phyloP scores from a whole-genome alignment of 2,113 vertebrate species.

The Poeciliopsis retropinna region DNA sequence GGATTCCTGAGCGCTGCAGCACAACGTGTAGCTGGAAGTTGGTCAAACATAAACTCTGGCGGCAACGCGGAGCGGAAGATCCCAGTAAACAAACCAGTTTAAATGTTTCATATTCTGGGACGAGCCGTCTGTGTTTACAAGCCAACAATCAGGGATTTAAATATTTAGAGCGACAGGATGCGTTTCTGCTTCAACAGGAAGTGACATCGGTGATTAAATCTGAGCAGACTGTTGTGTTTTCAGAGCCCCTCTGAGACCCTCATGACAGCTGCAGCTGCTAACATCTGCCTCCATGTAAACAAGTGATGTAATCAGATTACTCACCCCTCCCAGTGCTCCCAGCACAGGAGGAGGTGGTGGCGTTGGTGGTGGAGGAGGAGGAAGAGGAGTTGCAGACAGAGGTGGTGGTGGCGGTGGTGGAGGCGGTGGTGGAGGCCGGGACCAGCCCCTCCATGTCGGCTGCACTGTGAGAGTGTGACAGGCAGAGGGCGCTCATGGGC shows the following conservation, averaged over 20 bases:
- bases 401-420: constrained; percentile 46
- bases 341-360: constrained; percentile 56
- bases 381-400: constrained; percentile 64
- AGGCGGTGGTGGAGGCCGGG: constrained; percentile 60
- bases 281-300: not conserved
- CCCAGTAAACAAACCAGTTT: not conserved
- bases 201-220: constrained; percentile 25
- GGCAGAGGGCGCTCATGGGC: constrained; percentile 92
- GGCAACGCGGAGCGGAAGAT: constrained; percentile 2
- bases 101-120: constrained; percentile 17
- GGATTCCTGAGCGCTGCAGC: not conserved
- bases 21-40: not conserved
- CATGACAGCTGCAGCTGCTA: not conserved
- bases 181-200: constrained; percentile 60
- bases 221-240: not conserved
- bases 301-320: not conserved
- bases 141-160: constrained; percentile 19
- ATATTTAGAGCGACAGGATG: constrained; percentile 24
- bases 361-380: constrained; percentile 28
- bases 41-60: not conserved
- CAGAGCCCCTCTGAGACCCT: not conserved
- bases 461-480: constrained; percentile 94
- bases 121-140: constrained; percentile 12
- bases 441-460: constrained; percentile 97
- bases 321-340: constrained; percentile 85